These are phyloP conservation scores for Taxidea taxus DNA, from an alignment of 2,113 vertebrate species.

Conservation along the genomic window DNA sequence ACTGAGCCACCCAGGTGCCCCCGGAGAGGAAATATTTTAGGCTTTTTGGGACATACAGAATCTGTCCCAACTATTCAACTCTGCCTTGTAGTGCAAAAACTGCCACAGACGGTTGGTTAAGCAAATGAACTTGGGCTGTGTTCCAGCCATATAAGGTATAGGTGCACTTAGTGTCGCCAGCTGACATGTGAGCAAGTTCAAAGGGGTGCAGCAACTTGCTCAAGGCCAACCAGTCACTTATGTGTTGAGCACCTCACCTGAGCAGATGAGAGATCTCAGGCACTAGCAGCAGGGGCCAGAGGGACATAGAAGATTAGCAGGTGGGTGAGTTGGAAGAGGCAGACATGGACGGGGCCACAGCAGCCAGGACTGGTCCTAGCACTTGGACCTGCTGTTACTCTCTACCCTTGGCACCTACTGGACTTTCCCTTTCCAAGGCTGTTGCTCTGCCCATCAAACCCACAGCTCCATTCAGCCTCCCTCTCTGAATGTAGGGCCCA, in stretches of 20 bases:
- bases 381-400: neutral
- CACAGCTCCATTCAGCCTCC: neutral
- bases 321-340: neutral
- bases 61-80: neutral
- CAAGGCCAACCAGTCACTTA: neutral
- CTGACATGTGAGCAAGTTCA: neutral
- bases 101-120: neutral
- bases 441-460: neutral
- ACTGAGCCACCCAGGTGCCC: too few species aligned
- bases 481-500: neutral
- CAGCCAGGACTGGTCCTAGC: neutral
- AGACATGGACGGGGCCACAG: neutral
- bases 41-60: neutral
- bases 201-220: neutral
- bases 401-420: neutral
- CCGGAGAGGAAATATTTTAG: neutral
- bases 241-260: neutral
- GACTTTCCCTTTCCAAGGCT: neutral
- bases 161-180: neutral
- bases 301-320: neutral
- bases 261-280: neutral
- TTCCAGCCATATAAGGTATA: neutral
- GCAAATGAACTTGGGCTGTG: neutral
- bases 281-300: neutral
- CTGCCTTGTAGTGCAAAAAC: neutral